phyloP scores from a whole-genome alignment of 1,140 invertebrate genomes.

The Gonioctena quinquepunctata region DNA sequence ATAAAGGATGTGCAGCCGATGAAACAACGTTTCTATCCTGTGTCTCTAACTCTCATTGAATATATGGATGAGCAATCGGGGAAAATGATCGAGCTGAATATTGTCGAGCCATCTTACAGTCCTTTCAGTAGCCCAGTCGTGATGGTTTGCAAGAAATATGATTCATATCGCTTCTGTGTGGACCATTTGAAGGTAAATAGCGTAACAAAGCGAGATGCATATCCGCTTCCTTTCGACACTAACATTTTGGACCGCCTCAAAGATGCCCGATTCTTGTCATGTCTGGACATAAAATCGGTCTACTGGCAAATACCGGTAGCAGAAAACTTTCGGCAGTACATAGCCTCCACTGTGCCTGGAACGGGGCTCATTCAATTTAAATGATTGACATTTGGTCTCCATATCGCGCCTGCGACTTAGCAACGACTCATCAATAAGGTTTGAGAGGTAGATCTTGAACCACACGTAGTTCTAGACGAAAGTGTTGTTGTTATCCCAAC shows the following conservation, averaged over 20 bases:
- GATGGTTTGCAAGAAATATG: background rate
- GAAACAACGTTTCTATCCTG: conserved; percentile 16
- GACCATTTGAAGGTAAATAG: conserved; percentile 31
- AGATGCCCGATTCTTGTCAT: conserved; percentile 20
- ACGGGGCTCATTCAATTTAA: conserved; percentile 45
- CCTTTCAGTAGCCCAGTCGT: background rate
- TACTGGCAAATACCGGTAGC: conserved; percentile 48
- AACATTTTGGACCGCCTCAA: background rate
- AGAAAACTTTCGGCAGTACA: conserved; percentile 37
- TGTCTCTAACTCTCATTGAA: conserved; percentile 18
- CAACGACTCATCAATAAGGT: background rate
- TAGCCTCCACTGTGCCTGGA: conserved; percentile 42
- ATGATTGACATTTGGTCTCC: conserved; percentile 37
- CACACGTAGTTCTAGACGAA: background rate
- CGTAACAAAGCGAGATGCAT: conserved; percentile 22
- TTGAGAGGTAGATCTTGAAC: background rate
- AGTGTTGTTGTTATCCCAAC: background rate
- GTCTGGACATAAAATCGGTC: conserved; percentile 44
- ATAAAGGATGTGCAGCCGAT: conserved; percentile 12
- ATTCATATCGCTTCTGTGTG: background rate
- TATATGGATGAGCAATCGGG: conserved; percentile 12
- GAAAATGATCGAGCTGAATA: conserved; percentile 11
- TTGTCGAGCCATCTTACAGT: conserved; percentile 4
- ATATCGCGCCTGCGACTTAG: background rate
- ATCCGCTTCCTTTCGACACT: conserved; percentile 8